Percentiles rank a stretch among this genome's conserved stretches.
Conservation (phyloP, 2,888 invertebrate genomes). For the Tenthredo notha region DNA sequence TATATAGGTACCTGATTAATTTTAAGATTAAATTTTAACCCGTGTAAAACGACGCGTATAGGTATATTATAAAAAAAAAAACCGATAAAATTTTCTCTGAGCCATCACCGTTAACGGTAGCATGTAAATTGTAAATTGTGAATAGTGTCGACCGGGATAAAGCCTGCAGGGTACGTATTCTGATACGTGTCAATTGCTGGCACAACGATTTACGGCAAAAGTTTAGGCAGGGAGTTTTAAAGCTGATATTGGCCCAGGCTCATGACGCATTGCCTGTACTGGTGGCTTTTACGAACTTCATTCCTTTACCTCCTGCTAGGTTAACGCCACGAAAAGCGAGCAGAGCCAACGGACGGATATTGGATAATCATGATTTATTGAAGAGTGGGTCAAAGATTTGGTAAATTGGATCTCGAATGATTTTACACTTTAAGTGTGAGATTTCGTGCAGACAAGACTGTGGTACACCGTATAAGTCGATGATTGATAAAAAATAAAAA, state of each 20-base stretch:
- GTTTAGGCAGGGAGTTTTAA: conserved; percentile 38
- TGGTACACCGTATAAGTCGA: not conserved
- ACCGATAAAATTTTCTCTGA: not conserved
- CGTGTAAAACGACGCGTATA: not conserved
- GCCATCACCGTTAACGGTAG: not conserved
- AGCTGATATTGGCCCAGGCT: conserved; percentile 46
- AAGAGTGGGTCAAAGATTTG: not conserved
- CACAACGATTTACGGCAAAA: conserved; percentile 12
- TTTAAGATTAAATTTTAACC: not conserved
- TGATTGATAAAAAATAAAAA: not conserved
- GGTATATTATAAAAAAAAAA: not conserved
- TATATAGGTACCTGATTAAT: not conserved
- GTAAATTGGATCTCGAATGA: conserved; percentile 12
- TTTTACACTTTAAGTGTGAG: not conserved
- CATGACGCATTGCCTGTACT: conserved; percentile 46
- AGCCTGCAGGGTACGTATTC: not conserved
- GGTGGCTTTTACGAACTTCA: not conserved
- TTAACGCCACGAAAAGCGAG: conserved; percentile 14
- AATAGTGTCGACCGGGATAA: conserved; percentile 4
- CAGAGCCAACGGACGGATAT: conserved; percentile 28
- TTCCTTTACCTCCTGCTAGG: conserved; percentile 28
- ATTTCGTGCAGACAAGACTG: not conserved
- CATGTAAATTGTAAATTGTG: not conserved
- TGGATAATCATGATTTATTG: conserved; percentile 48
- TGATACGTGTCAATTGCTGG: conserved; percentile 42